Evolutionary conservation across 2,797 vertebrate genomes (phyloP).

Genomic region (Pipistrellus nathusii): DNA sequence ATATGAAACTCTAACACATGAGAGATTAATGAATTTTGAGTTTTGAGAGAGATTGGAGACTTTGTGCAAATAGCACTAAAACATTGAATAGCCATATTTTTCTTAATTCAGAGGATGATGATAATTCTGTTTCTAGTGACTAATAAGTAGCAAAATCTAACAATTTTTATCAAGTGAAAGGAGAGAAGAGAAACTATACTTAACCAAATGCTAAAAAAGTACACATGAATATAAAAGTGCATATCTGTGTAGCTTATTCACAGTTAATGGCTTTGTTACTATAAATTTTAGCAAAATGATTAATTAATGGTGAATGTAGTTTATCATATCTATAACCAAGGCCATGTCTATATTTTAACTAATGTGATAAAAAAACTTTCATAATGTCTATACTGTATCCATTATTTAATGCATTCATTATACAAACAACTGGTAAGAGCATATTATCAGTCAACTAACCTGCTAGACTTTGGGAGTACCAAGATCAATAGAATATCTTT

Average conservation of each 20-base stretch:
- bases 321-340: background rate
- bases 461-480: too few species aligned
- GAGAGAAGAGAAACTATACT: background rate
- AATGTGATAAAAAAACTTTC: background rate
- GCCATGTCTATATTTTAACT: background rate
- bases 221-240: constrained; percentile 8
- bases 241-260: background rate
- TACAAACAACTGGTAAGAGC: background rate
- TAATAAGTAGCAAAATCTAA: background rate
- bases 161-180: background rate
- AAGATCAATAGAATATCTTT: background rate
- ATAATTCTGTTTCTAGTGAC: background rate
- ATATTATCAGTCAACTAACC: background rate
- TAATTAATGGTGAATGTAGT: background rate
- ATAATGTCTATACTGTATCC: background rate
- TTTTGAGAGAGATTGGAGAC: background rate
- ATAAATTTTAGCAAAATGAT: background rate
- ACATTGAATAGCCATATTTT: background rate
- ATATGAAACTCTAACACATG: background rate
- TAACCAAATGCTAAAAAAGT: background rate
- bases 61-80: background rate
- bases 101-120: background rate
- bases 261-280: background rate
- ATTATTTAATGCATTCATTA: background rate
- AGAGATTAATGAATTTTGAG: background rate